Conservation (phyloP, 2,888 invertebrate genomes). For the Osmoderma eremita region DNA sequence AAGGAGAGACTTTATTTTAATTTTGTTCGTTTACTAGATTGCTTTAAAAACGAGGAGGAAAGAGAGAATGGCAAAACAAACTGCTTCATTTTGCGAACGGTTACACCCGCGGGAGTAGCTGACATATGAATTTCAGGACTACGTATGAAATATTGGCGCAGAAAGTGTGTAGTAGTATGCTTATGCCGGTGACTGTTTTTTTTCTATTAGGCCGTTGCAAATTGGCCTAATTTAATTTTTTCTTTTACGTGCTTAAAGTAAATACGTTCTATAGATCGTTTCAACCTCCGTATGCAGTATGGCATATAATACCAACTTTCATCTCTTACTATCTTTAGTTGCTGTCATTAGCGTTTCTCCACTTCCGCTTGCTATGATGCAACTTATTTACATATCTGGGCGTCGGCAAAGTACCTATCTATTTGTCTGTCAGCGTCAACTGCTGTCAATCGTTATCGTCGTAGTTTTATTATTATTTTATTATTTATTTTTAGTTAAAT, state of each 20-base stretch:
- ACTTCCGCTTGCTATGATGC: too few species aligned
- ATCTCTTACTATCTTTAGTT: too few species aligned
- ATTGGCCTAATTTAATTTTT: not conserved
- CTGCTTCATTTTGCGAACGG: slow-evolving; percentile 26
- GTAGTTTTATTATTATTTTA: too few species aligned
- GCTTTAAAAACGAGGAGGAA: slow-evolving; percentile 11
- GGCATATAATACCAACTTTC: too few species aligned
- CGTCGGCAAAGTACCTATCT: too few species aligned
- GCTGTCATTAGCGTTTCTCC: too few species aligned
- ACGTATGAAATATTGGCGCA: slow-evolving; percentile 4
- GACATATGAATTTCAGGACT: slow-evolving; percentile 33
- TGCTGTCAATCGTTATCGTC: too few species aligned
- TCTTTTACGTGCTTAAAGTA: slow-evolving; percentile 21
- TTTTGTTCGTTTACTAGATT: slow-evolving; percentile 20
- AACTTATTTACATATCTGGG: too few species aligned
- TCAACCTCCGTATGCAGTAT: too few species aligned
- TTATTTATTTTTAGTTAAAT: too few species aligned
- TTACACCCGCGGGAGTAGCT: slow-evolving; percentile 18
- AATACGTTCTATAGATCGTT: slow-evolving; percentile 15
- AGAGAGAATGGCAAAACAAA: slow-evolving; percentile 17
- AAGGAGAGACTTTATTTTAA: slow-evolving; percentile 26
- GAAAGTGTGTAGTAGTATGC: slow-evolving; percentile 1
- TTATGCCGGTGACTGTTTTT: slow-evolving; percentile 10
- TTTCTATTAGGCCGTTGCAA: not conserved
- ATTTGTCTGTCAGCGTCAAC: too few species aligned